phyloP scores from a whole-genome alignment of 2,888 invertebrate species.

The Odontothrips loti region DNA sequence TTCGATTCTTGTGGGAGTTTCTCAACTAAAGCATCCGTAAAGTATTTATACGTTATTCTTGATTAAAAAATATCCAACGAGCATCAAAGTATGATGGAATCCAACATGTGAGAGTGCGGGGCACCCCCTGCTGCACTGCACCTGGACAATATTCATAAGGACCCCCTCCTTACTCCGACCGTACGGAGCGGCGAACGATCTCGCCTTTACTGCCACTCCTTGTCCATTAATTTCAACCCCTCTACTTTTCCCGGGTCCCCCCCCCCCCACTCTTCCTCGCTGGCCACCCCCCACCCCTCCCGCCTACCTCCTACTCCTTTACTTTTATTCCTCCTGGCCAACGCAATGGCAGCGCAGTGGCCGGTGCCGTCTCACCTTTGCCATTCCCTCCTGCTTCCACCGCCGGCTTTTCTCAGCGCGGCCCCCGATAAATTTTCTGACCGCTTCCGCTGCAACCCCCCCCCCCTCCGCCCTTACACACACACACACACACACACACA shows the following conservation, averaged over 20 bases:
- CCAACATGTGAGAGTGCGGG: too few species aligned
- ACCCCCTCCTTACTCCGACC: not conserved
- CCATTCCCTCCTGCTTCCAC: not conserved
- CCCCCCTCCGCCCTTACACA: not conserved
- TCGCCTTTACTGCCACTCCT: constrained; percentile 11
- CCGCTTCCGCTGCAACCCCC: not conserved
- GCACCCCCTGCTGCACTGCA: too few species aligned
- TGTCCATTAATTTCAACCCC: constrained; percentile 10
- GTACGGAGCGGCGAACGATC: not conserved
- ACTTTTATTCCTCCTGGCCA: constrained; percentile 19
- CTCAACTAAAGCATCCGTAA: too few species aligned
- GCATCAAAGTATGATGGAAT: too few species aligned
- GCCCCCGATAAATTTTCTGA: constrained; percentile 17
- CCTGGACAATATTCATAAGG: not conserved
- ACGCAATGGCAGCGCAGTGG: not conserved
- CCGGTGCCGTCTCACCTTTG: not conserved
- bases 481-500: not conserved
- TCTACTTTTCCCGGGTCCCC: too few species aligned
- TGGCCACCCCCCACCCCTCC: not conserved
- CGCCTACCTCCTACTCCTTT: not conserved
- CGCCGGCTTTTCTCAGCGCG: not conserved
- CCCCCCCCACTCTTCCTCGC: not conserved
- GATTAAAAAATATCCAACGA: too few species aligned
- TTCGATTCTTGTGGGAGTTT: too few species aligned
- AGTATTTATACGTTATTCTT: too few species aligned